Base-by-base conservation (phyloP, 2,797 vertebrate genomes). In the Hozukius guyotensis region DNA sequence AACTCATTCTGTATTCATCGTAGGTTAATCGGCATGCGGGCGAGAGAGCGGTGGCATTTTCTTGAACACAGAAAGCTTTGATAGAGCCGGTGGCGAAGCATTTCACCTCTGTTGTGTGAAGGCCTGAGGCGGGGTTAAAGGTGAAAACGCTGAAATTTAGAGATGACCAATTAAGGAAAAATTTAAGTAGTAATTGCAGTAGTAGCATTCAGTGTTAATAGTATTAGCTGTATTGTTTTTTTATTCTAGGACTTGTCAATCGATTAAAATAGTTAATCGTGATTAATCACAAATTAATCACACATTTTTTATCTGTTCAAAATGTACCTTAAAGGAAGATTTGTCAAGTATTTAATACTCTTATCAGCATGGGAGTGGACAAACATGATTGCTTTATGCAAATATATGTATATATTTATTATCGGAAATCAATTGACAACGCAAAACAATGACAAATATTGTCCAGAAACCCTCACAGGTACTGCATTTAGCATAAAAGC, bases 1-100 rank as follows among this genome's bases (percentile, higher is more conserved):
- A 89, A 67, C 79, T 89, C 71, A 89, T 93, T 92, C 73, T 55
- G 61, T 91, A 93, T 93, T 94, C 92, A 92, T 89, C 78, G 52
- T 80, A 85, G 91, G 90, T 90, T 91, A 94, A 94, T 93, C 84
- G 62, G 73, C 87, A 81, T 32, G 87, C 52, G 34, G 78, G 79
- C 32, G 61, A 80, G 67, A 78, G 73, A 87, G 85, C 20, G 27
- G 74, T 77, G 84, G 83, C 84, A 87, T 91, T 88, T 88, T 77
- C 77, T 88, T 78, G 22, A 89, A 89, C 67, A 78, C 77, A 69
- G 60, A 82, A 76, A 75, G 85, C 77, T 90, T 85, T 84, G 87
- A 92, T 89, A 53, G 29, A 81, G 82, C 75, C 59, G 67, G 27
- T 18, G 34, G 31, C 2, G 18, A 66, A 75, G 70, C 46, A 55